Evolutionary conservation across 1,140 invertebrate genomes (phyloP), one percentile per base, ranked within the genome.

Genomic region (Centruroides vittatus): DNA sequence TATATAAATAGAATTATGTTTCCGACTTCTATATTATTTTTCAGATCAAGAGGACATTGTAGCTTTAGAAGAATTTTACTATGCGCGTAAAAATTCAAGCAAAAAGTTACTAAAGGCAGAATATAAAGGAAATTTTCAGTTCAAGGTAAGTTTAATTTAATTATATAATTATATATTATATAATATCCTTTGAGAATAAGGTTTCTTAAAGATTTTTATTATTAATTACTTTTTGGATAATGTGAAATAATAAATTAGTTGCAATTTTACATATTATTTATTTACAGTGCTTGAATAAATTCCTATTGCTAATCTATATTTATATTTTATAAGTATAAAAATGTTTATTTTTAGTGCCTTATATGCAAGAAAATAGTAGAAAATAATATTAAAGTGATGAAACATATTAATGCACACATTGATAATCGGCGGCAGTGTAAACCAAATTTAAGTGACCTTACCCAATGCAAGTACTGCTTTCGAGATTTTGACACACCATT

Each of bases 401-500:
- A 70, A 66, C 74, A 75, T 60, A 69, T 75, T 47, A 71, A 73
- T 59, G 71, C 70, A 58, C 73, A 75, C 59, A 74, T 75, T 47
- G 73, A 73, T 62, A 70, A 69, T 52, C 70, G 70, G 55, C 72
- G 71, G 65, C 73, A 73, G 57, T 70, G 70, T 56, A 74, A 74
- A 60, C 67, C 75, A 13, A 74, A 75, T 63, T 69, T 76, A 36
- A 72, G 67, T 66, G 74, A 76, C 64, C 68, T 75, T 3, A 73
- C 71, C 2, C 73, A 74, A 63, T 76, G 75, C 65, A 74, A 73
- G 65, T 72, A 75, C 60, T 76, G 75, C 64, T 75, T 71, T 64
- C 71, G 71, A 59, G 73, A 75, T 65, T 76, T 76, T 69, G 73
- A 75, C 61, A 75, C 74, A 12, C 73, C 73, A 9, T 73, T 73